Percentiles rank a stretch among this genome's conserved stretches.
These are phyloP conservation scores for Scomber colias DNA, from an alignment of 2,113 vertebrate species.

Conservation along the genomic window DNA sequence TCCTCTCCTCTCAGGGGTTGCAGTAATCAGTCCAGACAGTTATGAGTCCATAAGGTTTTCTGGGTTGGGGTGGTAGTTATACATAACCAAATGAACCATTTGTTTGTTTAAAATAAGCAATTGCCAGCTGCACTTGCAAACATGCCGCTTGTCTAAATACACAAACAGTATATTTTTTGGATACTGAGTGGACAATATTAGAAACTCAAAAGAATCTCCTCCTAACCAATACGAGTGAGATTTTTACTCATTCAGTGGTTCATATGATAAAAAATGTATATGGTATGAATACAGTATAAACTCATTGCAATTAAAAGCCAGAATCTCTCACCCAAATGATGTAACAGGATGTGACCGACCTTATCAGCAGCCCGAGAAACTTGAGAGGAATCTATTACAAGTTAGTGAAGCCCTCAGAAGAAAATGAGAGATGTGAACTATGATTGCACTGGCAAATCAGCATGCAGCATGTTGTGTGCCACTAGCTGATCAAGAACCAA, in stretches of 20 bases:
- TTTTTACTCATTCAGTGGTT: too few relatives aligned
- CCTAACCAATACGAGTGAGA: too few relatives aligned
- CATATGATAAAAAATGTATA: too few relatives aligned
- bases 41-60: not conserved
- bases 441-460: not conserved
- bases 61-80: not conserved
- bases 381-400: not conserved
- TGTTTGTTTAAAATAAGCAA: not conserved
- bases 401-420: not conserved
- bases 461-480: not conserved
- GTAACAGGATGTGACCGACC: not conserved
- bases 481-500: not conserved
- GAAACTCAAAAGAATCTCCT: too few relatives aligned
- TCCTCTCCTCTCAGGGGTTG: not conserved
- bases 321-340: not conserved
- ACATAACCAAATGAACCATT: not conserved
- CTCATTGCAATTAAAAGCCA: not conserved
- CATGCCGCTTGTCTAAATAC: too few relatives aligned
- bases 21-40: not conserved
- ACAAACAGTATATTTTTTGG: too few relatives aligned
- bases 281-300: not conserved
- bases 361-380: constrained; percentile 7
- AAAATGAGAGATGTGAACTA: not conserved
- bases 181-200: too few relatives aligned
- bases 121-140: too few relatives aligned